Base-by-base conservation (phyloP, 23 tunicate genomes). In the Aplidium turbinatum region DNA sequence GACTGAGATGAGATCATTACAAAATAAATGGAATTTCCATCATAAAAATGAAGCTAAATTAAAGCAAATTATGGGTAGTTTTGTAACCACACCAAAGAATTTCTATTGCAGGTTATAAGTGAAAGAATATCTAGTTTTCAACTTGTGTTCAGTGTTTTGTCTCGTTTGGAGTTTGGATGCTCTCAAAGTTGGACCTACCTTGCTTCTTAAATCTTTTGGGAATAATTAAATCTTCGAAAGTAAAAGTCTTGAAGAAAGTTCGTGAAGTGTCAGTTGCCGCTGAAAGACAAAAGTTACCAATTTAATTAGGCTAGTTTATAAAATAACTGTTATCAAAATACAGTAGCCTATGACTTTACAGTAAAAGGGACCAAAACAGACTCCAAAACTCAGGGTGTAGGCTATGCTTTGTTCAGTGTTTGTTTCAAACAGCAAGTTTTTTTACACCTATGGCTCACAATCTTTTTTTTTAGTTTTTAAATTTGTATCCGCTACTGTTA, bases 151-250 rank as follows among this genome's bases (percentile, higher is more conserved):
- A 42, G 13, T 42, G 9, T 42, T 42, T 16, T 42, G 48, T 9
- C 48, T 42, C 9, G 16, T 42, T 9, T 42, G 16, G 9, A 9
- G 48, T 42, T 42, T 9, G 16, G 16, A 42, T 42, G 13, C 9
- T 16, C 9, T 9, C 48, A 42, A 42, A 42, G 16, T 42, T 4
- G 25, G 51, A 29, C 78, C 13, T 70, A 84, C 92, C 84, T 40
- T 77, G 72, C 32, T 85, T 76, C 52, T 77, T 69, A 13, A 85
- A 48, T 2, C 68, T 24, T 40, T 85, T 77, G 18, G 92, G 92
- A 57, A 77, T 66, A 26, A 63, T 70, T 18, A 85, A 31, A 48
- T 85, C 92, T 7, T 69, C 77, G 28, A 85, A 78, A 7, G 35
- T 46, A 1, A 85, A 78, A 3, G 55, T 53, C 58, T 78, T 52